A percentile compares a stretch with the other conserved stretches of the same genome.
phyloP scores from a whole-genome alignment of 2,797 vertebrate genomes.

The Amniataba percoides region DNA sequence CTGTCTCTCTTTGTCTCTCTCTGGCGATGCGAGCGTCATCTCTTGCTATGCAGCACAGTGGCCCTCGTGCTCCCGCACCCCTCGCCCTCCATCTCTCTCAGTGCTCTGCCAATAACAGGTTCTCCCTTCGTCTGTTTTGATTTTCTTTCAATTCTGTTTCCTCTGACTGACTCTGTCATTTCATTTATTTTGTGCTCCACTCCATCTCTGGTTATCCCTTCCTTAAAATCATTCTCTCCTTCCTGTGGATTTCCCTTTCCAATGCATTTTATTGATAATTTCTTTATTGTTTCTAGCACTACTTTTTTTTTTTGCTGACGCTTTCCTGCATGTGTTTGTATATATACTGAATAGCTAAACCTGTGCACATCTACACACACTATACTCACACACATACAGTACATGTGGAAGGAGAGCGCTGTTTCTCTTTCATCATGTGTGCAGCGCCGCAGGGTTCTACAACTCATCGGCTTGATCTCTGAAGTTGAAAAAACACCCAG shows the following conservation, averaged over 20 bases:
- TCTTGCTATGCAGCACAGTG: constrained; percentile 58
- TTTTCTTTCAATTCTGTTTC: constrained; percentile 55
- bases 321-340: constrained; percentile 6
- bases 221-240: constrained; percentile 36
- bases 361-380: constrained; percentile 16
- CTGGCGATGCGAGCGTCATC: constrained; percentile 1
- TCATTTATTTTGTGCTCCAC: constrained; percentile 46
- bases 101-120: constrained; percentile 51
- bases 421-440: constrained; percentile 81
- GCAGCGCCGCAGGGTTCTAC: constrained; percentile 74
- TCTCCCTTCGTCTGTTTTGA: constrained; percentile 53
- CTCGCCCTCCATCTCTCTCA: constrained; percentile 56
- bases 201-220: constrained; percentile 38
- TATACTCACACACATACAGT: constrained; percentile 11
- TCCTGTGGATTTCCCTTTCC: constrained; percentile 33
- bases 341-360: constrained; percentile 4
- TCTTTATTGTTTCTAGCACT: constrained; percentile 6
- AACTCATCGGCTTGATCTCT: constrained; percentile 81
- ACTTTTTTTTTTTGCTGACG: constrained; percentile 14
- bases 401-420: constrained; percentile 51
- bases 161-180: constrained; percentile 46
- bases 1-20: constrained; percentile 44
- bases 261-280: constrained; percentile 38
- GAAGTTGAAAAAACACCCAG: constrained; percentile 67
- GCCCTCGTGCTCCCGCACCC: constrained; percentile 48